Base-by-base conservation (phyloP, 2,888 invertebrate genomes). In the Zygothrica quintamaculata region DNA sequence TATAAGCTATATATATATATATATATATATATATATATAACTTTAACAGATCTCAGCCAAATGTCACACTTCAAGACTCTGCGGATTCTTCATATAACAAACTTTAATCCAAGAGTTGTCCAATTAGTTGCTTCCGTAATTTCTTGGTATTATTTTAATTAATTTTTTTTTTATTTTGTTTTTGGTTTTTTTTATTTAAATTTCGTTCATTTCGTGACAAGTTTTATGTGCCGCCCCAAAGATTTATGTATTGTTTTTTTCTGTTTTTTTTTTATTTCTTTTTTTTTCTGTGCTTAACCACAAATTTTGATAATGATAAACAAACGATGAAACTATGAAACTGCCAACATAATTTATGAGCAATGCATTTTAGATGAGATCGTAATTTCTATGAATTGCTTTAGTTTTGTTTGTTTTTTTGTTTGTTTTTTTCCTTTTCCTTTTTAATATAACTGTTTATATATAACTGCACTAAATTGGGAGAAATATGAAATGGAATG, bases 101-200 rank as follows among this genome's bases (percentile, higher is more conserved):
- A 55, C 47, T 42, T 57, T 39, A 25, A 48, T 16, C 51, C 44
- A 29, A 59, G 55, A 47, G 33, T 58, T 55, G 77, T 58, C 87
- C 87, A 82, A 76, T 82, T 82, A 82, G 84, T 61, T 65, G 84
- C 79, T 85, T 85, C 86, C 82, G 87, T 79, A 87, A 82, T 78
- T 85, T 87, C 86, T 85, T 87, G 65, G 81, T 81, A 85, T 85
- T 85, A 78, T 87, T 87, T 82, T 87, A 85, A 81, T 81, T 81
- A 69, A 68, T 55, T 71, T 72, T 67, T 64, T 42, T 50, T 48
- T 37, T 57, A 37, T 31, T 15, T 56, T 33, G n/a, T 31, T 37
- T 55, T 31, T n/a, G 13, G 13, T 31, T 34, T 42, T 34, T 5
- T 59, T 53, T 67, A 80, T 87, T 80, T 77, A 84, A 86, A 86